These are phyloP conservation scores for Clistopyga incitator DNA, from an alignment of 2,888 invertebrate genomes.

Conservation along the genomic window DNA sequence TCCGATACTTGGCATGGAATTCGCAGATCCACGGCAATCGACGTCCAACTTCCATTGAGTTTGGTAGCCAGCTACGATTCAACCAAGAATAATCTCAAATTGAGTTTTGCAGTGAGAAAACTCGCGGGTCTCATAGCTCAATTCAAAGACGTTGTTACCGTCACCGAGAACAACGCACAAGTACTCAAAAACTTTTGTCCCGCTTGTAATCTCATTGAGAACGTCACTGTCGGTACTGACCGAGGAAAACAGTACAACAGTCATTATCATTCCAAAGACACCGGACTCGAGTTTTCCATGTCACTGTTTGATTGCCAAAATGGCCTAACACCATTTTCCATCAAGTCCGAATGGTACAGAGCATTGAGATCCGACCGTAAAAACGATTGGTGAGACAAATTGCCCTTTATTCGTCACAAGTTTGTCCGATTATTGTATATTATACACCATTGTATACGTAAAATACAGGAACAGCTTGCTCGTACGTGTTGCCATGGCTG, in stretches of 20 bases:
- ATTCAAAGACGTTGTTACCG: conserved; percentile 79
- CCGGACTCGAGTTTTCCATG: conserved; percentile 73
- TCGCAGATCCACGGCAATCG: conserved; percentile 75
- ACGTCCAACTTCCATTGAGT: conserved; percentile 78
- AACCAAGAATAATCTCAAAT: conserved; percentile 76
- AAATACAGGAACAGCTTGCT: conserved; percentile 63
- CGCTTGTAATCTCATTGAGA: conserved; percentile 75
- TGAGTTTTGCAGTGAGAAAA: conserved; percentile 77
- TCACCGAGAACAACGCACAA: conserved; percentile 77
- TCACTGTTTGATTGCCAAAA: conserved; percentile 78
- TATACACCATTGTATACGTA: no score
- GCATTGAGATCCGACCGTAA: conserved; percentile 62
- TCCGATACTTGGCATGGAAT: conserved; percentile 83
- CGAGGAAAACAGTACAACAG: conserved; percentile 65
- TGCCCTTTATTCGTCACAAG: no score
- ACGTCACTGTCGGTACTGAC: conserved; percentile 78
- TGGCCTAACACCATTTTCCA: conserved; percentile 62
- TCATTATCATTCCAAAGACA: conserved; percentile 73
- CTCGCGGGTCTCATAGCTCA: conserved; percentile 77
- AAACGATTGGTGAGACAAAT: conserved; percentile 70
- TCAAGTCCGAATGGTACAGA: conserved; percentile 64
- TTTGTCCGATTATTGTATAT: no score
- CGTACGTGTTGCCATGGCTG: conserved; percentile 64
- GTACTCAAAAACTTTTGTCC: conserved; percentile 78
- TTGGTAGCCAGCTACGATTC: conserved; percentile 75